phyloP scores from a whole-genome alignment of 2,113 vertebrate species.

The Leptosomus discolor region DNA sequence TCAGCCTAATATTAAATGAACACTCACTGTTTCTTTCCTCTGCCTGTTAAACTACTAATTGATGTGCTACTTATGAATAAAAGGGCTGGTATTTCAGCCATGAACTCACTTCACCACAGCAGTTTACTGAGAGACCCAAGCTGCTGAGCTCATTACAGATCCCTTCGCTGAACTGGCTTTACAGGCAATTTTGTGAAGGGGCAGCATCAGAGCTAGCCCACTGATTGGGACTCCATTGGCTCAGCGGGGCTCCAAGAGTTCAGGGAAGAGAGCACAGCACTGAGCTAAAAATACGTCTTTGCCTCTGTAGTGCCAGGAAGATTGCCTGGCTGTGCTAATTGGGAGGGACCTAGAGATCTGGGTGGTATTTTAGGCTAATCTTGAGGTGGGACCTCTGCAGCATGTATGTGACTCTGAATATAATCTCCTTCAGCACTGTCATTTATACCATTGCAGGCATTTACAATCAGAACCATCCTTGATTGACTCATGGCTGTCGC shows the following conservation, averaged over 20 bases:
- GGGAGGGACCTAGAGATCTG: constrained; percentile 54
- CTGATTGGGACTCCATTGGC: constrained; percentile 75
- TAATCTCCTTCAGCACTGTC: constrained; percentile 43
- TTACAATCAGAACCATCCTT: constrained; percentile 63
- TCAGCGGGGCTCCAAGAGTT: constrained; percentile 69
- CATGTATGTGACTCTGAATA: constrained; percentile 39
- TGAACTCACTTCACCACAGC: constrained; percentile 9
- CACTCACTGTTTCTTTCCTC: background rate
- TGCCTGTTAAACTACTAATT: constrained; percentile 50
- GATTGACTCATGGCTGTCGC: background rate
- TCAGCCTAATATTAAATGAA: background rate
- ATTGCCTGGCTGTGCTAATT: constrained; percentile 58
- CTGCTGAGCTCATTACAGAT: constrained; percentile 64
- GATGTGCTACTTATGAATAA: constrained; percentile 29
- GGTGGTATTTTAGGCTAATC: constrained; percentile 68
- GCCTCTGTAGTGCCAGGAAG: constrained; percentile 55
- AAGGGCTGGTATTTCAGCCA: constrained; percentile 35
- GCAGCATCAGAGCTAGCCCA: constrained; percentile 66
- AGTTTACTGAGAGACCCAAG: constrained; percentile 30
- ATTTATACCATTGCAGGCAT: constrained; percentile 45
- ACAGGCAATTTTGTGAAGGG: constrained; percentile 71
- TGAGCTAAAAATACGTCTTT: constrained; percentile 54
- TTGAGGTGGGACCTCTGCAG: constrained; percentile 55
- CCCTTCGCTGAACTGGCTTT: constrained; percentile 53
- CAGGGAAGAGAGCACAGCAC: constrained; percentile 55